These are phyloP conservation scores for Cryptocephalus primarius DNA, from an alignment of 2,888 invertebrate genomes.

Conservation along the genomic window DNA sequence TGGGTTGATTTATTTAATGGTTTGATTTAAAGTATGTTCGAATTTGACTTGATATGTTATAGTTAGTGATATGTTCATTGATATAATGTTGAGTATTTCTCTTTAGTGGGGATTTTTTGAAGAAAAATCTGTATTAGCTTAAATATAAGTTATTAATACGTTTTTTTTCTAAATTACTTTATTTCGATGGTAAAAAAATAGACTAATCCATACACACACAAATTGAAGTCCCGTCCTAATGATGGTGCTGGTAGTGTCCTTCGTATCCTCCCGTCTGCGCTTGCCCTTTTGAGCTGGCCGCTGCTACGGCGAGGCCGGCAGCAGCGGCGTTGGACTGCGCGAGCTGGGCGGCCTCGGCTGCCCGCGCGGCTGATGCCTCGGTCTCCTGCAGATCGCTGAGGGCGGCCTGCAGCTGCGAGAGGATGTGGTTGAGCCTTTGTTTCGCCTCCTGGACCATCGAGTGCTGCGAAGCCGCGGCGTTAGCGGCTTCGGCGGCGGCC, in stretches of 20 bases:
- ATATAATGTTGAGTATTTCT: too few species aligned
- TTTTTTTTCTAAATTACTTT: too few species aligned
- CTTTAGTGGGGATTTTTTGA: too few species aligned
- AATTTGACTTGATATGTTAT: too few species aligned
- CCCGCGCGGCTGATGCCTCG: constrained; percentile 54
- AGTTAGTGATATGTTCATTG: too few species aligned
- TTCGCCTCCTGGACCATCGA: constrained; percentile 42
- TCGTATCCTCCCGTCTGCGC: background rate
- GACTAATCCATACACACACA: too few species aligned
- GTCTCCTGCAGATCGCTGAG: constrained; percentile 61
- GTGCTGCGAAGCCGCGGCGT: constrained; percentile 17
- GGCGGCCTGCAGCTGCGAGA: constrained; percentile 56
- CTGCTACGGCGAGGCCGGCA: constrained; percentile 27
- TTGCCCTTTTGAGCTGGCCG: constrained; percentile 12
- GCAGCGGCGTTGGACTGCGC: constrained; percentile 62
- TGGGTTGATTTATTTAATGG: too few species aligned
- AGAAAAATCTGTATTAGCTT: too few species aligned
- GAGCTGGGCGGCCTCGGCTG: constrained; percentile 52
- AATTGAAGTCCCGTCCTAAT: background rate
- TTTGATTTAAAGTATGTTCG: too few species aligned
- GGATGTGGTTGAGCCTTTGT: constrained; percentile 44
- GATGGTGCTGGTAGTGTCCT: background rate
- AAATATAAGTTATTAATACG: too few species aligned
- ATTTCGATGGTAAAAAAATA: too few species aligned
- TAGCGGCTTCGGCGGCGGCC: constrained; percentile 15